Conservation (phyloP, 1,140 invertebrate species). For the Lutraria rhynchaena region DNA sequence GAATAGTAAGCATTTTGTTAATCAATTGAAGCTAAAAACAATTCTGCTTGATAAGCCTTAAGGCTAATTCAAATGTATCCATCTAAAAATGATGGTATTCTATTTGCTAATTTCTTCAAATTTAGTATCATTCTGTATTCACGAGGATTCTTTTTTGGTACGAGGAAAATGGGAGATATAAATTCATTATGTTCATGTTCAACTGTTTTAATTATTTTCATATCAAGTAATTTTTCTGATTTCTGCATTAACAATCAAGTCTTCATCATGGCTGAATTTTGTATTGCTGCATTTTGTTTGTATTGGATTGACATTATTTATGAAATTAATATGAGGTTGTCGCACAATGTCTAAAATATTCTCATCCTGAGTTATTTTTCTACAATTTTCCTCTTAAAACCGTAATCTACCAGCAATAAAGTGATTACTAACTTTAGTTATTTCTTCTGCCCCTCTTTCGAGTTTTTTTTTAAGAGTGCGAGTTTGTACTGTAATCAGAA, state of each 20-base stretch:
- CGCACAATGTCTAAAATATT: too few relatives aligned
- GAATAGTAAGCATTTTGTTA: constrained; percentile 44
- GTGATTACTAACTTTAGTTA: constrained; percentile 16
- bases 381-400: constrained; percentile 13
- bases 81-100: too few relatives aligned
- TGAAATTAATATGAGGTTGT: too few relatives aligned
- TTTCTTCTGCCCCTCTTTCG: constrained; percentile 46
- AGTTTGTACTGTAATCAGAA: too few relatives aligned
- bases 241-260: too few relatives aligned
- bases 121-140: constrained; percentile 51
- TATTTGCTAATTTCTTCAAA: constrained; percentile 48
- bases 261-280: too few relatives aligned
- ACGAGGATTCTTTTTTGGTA: constrained; percentile 45
- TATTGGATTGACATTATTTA: too few relatives aligned
- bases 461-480: constrained; percentile 29
- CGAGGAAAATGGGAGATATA: constrained; percentile 51
- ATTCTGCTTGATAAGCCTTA: constrained; percentile 33
- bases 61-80: too few relatives aligned
- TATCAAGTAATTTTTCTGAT: too few relatives aligned
- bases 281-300: too few relatives aligned
- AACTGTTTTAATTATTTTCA: too few relatives aligned
- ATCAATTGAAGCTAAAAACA: constrained; percentile 50
- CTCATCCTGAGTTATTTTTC: too few relatives aligned
- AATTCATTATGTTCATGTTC: constrained; percentile 1
- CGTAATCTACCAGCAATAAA: background rate